phyloP scores from a whole-genome alignment of 2,888 invertebrate genomes.

The Biston betularia region DNA sequence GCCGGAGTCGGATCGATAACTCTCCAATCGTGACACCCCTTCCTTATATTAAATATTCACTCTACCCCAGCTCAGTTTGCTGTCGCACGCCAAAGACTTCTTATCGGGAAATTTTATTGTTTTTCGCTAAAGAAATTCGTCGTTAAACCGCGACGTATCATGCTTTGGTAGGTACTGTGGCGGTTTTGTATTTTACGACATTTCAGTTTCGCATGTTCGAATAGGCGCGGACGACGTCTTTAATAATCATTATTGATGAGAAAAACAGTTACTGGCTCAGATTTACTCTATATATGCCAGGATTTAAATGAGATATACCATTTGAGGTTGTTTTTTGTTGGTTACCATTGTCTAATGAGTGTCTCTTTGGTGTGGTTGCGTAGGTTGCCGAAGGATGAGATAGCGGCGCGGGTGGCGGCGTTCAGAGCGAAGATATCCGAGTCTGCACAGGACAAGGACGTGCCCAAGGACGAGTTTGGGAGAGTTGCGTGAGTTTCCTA shows the following conservation, averaged over 20 bases:
- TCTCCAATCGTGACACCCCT: slow-evolving; percentile 11
- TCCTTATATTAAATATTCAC: slow-evolving; percentile 17
- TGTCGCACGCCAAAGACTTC: slow-evolving; percentile 57
- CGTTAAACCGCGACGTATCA: slow-evolving; percentile 70
- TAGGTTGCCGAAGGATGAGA: slow-evolving; percentile 94
- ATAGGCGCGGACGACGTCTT: slow-evolving; percentile 51
- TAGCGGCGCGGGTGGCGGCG: slow-evolving; percentile 93
- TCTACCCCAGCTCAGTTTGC: slow-evolving; percentile 50
- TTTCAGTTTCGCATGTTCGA: slow-evolving; percentile 63
- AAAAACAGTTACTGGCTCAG: background rate
- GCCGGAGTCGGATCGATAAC: slow-evolving; percentile 33
- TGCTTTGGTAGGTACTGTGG: slow-evolving; percentile 79
- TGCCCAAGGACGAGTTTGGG: slow-evolving; percentile 93
- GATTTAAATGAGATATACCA: slow-evolving; percentile 33
- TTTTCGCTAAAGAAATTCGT: slow-evolving; percentile 75
- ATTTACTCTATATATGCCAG: background rate
- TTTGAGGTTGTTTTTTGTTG: slow-evolving; percentile 27
- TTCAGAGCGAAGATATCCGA: slow-evolving; percentile 95
- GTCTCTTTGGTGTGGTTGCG: slow-evolving; percentile 81
- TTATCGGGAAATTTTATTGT: slow-evolving; percentile 81
- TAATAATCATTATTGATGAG: background rate
- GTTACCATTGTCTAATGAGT: slow-evolving; percentile 64
- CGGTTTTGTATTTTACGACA: slow-evolving; percentile 57
- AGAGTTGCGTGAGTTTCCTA: slow-evolving; percentile 87
- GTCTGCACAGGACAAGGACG: slow-evolving; percentile 85